Conservation (phyloP, 2,888 invertebrate species). For the Therioaphis trifolii region DNA sequence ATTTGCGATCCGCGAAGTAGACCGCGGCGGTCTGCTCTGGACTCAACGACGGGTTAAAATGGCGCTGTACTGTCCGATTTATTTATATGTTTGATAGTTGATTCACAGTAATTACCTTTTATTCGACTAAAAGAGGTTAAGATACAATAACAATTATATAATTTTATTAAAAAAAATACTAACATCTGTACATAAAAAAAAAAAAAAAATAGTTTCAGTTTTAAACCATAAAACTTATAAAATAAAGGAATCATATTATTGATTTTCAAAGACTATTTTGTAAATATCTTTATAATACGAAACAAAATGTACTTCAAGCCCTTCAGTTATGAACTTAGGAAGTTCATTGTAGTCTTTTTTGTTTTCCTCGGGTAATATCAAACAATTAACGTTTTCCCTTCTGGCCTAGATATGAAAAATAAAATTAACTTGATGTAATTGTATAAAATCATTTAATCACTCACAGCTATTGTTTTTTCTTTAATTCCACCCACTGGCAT, state of each 20-base stretch:
- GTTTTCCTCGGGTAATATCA: constrained; percentile 96
- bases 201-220: no score
- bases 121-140: no score
- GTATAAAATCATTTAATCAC: constrained; percentile 66
- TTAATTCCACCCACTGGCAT: constrained; percentile 98
- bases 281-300: constrained; percentile 86
- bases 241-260: constrained; percentile 39
- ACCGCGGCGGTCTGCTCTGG: no score
- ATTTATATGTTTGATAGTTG: no score
- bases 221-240: constrained; percentile 15
- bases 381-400: constrained; percentile 88
- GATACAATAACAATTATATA: neutral
- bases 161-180: constrained; percentile 42
- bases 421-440: neutral
- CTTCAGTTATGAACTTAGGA: constrained; percentile 88
- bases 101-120: no score
- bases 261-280: constrained; percentile 80
- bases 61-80: no score
- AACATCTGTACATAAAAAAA: constrained; percentile 30
- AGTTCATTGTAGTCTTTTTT: constrained; percentile 96
- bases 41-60: no score
- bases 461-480: constrained; percentile 95
- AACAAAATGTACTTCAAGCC: constrained; percentile 94
- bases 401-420: constrained; percentile 80
- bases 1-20: no score